Evolutionary conservation across 2,888 invertebrate species (phyloP).

Genomic region (Actias luna): DNA sequence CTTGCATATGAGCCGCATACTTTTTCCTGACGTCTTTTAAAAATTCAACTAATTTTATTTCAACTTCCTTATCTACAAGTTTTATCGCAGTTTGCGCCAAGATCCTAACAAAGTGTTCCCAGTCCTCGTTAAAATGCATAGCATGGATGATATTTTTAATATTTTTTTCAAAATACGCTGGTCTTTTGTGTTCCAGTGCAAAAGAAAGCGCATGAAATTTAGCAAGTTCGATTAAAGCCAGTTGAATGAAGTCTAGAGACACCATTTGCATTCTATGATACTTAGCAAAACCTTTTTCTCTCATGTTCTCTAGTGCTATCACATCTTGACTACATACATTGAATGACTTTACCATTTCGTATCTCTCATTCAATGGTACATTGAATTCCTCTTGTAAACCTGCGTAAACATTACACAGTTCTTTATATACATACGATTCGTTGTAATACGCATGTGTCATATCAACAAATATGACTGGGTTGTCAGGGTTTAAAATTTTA

Average conservation of each 20-base stretch:
- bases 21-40: slow-evolving; percentile 28
- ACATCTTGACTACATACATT: slow-evolving; percentile 28
- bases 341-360: slow-evolving; percentile 30
- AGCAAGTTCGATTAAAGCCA: slow-evolving; percentile 36
- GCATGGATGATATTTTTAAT: slow-evolving; percentile 27
- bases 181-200: slow-evolving; percentile 30
- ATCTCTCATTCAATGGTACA: slow-evolving; percentile 29
- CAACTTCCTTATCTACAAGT: slow-evolving; percentile 30
- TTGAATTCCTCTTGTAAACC: slow-evolving; percentile 34
- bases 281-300: slow-evolving; percentile 37
- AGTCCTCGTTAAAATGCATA: slow-evolving; percentile 29
- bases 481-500: slow-evolving; percentile 36
- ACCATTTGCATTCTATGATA: slow-evolving; percentile 31
- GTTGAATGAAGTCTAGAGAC: slow-evolving; percentile 36
- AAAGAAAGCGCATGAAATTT: slow-evolving; percentile 38
- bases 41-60: slow-evolving; percentile 30
- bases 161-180: slow-evolving; percentile 23
- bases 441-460: slow-evolving; percentile 33
- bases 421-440: slow-evolving; percentile 42
- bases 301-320: slow-evolving; percentile 39
- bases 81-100: slow-evolving; percentile 27
- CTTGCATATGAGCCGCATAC: slow-evolving; percentile 27
- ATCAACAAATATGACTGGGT: slow-evolving; percentile 28
- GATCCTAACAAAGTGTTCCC: slow-evolving; percentile 29
- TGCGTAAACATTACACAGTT: slow-evolving; percentile 33